Conservation (phyloP, 2,797 vertebrate genomes). For the Nyctalus aviator region DNA sequence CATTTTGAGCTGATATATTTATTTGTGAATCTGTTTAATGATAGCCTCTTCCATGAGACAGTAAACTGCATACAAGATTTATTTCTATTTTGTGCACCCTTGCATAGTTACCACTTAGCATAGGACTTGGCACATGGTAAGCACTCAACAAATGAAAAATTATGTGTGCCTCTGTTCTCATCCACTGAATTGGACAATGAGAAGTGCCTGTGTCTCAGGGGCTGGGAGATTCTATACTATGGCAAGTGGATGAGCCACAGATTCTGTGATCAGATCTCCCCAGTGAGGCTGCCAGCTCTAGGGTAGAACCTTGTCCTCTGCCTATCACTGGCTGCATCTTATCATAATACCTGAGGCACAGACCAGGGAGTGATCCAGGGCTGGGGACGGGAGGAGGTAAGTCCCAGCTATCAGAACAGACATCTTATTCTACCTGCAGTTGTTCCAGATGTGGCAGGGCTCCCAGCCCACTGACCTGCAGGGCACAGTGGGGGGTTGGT, state of each 20-base stretch:
- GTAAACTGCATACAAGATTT: background rate
- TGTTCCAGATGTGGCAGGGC: constrained; percentile 69
- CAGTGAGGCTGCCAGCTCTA: constrained; percentile 31
- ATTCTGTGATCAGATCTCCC: constrained; percentile 48
- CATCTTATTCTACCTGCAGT: constrained; percentile 63
- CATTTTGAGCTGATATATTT: background rate
- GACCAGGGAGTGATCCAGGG: constrained; percentile 57
- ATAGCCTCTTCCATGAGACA: background rate
- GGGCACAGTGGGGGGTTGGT: constrained; percentile 70
- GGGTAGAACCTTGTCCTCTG: constrained; percentile 42
- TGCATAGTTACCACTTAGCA: background rate
- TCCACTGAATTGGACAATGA: background rate
- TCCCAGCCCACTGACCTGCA: constrained; percentile 79
- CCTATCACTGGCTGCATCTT: constrained; percentile 34
- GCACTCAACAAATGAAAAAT: constrained; percentile 12
- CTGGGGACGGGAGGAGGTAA: background rate
- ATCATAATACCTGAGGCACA: background rate
- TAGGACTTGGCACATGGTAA: background rate
- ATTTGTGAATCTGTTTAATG: constrained; percentile 26
- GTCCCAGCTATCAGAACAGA: constrained; percentile 58
- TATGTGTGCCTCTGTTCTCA: background rate
- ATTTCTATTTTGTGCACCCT: background rate
- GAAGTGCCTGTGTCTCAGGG: background rate
- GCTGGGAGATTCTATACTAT: background rate
- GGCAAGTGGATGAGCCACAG: background rate